Evolutionary conservation across 2,797 vertebrate genomes (phyloP).

Genomic region (Xiphophorus birchmanni): DNA sequence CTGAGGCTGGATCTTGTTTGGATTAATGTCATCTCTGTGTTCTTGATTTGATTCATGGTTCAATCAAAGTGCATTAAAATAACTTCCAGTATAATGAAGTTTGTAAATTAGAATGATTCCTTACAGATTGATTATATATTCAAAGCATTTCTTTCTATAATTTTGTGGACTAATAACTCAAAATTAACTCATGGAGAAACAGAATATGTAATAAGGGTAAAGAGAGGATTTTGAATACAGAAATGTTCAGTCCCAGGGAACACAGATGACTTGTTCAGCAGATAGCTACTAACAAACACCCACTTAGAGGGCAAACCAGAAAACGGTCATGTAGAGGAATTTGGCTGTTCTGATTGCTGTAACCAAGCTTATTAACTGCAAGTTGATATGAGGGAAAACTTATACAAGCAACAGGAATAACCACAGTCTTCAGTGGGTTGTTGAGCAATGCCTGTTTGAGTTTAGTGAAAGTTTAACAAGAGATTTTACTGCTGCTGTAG

Average conservation of each 20-base stretch:
- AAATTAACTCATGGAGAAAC: neutral
- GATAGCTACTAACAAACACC: neutral
- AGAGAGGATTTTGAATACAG: neutral
- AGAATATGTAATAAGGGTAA: neutral
- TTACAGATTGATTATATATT: neutral
- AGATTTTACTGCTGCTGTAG: neutral
- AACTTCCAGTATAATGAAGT: neutral
- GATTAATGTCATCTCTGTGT: slow-evolving; percentile 37
- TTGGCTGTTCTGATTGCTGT: neutral
- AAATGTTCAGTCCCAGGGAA: neutral
- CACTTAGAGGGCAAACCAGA: neutral
- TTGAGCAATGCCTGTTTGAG: neutral
- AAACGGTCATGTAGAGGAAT: neutral
- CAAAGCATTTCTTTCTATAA: neutral
- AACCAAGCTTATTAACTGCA: neutral
- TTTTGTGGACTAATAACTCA: neutral
- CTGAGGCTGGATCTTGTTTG: slow-evolving; percentile 32
- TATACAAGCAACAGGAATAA: neutral
- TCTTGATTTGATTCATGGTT: neutral
- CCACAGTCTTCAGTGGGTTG: neutral
- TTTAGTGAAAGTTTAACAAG: neutral
- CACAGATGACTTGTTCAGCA: neutral
- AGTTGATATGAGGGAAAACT: neutral
- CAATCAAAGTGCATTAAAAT: neutral
- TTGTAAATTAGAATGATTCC: neutral